phyloP scores from a whole-genome alignment of 2,797 vertebrate genomes.

The Spheniscus humboldti region DNA sequence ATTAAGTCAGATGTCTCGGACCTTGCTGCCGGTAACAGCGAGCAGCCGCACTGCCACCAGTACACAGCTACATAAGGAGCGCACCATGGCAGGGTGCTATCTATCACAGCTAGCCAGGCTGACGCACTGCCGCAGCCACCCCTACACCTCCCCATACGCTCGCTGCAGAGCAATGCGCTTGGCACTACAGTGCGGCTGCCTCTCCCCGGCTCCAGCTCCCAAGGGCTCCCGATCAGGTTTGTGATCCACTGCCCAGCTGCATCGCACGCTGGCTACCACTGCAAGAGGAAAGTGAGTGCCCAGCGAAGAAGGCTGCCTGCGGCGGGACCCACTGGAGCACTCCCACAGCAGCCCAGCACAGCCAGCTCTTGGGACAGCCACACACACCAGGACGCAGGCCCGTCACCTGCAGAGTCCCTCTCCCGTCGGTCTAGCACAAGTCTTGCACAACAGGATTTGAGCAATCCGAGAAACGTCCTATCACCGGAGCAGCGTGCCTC shows the following conservation, averaged over 20 bases:
- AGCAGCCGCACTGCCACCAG: accelerated
- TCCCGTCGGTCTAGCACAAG: accelerated
- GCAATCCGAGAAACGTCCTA: not conserved
- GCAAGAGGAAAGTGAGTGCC: not conserved
- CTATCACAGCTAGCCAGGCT: not conserved
- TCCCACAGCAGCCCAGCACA: not conserved
- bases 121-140: not conserved
- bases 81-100: too few relatives aligned
- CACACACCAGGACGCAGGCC: accelerated
- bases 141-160: not conserved
- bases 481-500: not conserved
- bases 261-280: accelerated
- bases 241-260: not conserved
- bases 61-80: accelerated
- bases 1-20: accelerated
- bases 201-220: not conserved
- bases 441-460: not conserved
- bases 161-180: not conserved
- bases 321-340: accelerated
- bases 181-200: not conserved
- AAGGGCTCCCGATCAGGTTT: not conserved
- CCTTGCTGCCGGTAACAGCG: not conserved
- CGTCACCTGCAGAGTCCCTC: not conserved
- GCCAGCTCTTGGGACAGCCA: not conserved
- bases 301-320: accelerated